Evolutionary conservation across 2,888 invertebrate species (phyloP).

Genomic region (Cephus spinipes): DNA sequence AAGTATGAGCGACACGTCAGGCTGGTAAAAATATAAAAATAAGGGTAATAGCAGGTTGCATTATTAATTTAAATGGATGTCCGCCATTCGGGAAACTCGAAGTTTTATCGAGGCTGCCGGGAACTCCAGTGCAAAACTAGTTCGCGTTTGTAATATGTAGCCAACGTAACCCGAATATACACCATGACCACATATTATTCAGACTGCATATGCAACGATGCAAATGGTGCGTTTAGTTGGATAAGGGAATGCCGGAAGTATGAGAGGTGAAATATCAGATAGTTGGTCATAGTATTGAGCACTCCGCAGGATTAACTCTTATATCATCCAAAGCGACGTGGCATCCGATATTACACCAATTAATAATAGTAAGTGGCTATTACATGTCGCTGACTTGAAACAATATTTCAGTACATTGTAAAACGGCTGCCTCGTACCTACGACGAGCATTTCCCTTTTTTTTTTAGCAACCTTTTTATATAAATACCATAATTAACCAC

Average conservation of each 20-base stretch:
- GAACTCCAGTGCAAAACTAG: conserved; percentile 12
- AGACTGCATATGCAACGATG: conserved; percentile 32
- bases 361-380: conserved; percentile 28
- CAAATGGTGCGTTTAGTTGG: conserved; percentile 9
- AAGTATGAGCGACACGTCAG: conserved; percentile 22
- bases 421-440: background rate
- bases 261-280: background rate
- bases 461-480: background rate
- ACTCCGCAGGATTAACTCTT: conserved; percentile 35
- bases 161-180: conserved; percentile 25
- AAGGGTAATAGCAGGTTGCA: conserved; percentile 33
- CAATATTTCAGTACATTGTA: background rate
- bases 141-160: conserved; percentile 9
- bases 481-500: background rate
- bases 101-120: conserved; percentile 28
- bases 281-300: conserved; percentile 5
- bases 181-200: conserved; percentile 26
- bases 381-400: conserved; percentile 7
- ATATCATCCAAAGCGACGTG: conserved; percentile 27
- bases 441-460: background rate
- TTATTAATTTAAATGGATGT: conserved; percentile 43
- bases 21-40: conserved; percentile 25
- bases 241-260: background rate
- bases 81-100: conserved; percentile 26
- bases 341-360: conserved; percentile 26